These are phyloP conservation scores for Drosophila bifasciata DNA, from an alignment of 1,140 invertebrate genomes.

Conservation along the genomic window DNA sequence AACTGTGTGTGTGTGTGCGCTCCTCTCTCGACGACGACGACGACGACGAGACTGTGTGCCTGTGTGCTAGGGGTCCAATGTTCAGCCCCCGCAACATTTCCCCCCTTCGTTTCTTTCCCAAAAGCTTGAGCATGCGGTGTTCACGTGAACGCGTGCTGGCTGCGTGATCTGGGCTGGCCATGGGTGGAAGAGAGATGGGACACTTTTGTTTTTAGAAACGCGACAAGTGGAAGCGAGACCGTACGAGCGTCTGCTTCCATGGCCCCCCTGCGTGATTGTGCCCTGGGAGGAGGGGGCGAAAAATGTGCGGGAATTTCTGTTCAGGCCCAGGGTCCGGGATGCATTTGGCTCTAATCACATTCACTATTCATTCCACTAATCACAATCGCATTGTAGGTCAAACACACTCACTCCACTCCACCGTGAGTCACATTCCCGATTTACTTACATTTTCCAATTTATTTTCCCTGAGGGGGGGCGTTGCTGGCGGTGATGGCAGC, in stretches of 20 bases:
- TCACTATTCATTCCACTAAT: conserved; percentile 46
- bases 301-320: conserved; percentile 7
- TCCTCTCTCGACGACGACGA: background rate
- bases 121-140: conserved; percentile 81
- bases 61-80: conserved; percentile 67
- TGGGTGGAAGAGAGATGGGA: conserved; percentile 64
- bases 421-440: conserved; percentile 29
- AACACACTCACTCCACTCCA: conserved; percentile 15
- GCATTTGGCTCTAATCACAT: conserved; percentile 7
- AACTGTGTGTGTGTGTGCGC: conserved; percentile 25
- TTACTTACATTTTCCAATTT: conserved; percentile 85
- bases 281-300: background rate
- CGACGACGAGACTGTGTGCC: no score
- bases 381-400: conserved; percentile 61
- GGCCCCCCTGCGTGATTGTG: conserved; percentile 16
- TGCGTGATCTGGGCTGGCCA: conserved; percentile 74
- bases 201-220: conserved; percentile 84
- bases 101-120: conserved; percentile 43
- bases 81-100: conserved; percentile 32
- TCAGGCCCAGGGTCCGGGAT: background rate
- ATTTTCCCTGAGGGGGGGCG: conserved; percentile 85
- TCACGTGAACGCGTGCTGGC: conserved; percentile 84
- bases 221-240: conserved; percentile 59
- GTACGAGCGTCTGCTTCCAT: conserved; percentile 37
- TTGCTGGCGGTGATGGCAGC: conserved; percentile 86